Conservation (phyloP, 1,140 invertebrate genomes). For the Drosophila takahashii region DNA sequence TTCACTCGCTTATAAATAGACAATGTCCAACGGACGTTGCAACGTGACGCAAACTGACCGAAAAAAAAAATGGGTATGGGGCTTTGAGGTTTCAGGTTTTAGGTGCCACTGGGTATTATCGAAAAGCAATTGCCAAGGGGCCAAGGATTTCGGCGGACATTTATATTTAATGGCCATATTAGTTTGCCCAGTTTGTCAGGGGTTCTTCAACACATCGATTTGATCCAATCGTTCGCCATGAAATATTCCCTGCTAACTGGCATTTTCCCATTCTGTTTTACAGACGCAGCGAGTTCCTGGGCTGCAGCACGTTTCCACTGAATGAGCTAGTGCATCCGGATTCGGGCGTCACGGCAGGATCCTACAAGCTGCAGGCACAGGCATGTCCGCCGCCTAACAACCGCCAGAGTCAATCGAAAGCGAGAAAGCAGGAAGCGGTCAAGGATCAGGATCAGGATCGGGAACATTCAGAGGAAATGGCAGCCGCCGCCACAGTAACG, state of each 20-base stretch:
- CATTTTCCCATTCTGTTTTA: constrained; percentile 62
- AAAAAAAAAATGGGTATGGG: too few relatives aligned
- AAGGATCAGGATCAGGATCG: constrained; percentile 3
- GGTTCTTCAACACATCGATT: background rate
- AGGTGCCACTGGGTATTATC: background rate
- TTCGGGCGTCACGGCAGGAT: constrained; percentile 84
- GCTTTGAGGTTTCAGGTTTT: too few relatives aligned
- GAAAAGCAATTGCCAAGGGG: constrained; percentile 9
- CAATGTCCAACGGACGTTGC: constrained; percentile 56
- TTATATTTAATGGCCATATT: constrained; percentile 2
- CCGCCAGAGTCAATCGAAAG: constrained; percentile 22
- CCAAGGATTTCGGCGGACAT: background rate
- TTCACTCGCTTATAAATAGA: constrained; percentile 52
- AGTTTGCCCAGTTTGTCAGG: background rate
- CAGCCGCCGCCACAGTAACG: constrained; percentile 34
- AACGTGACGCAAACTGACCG: constrained; percentile 60
- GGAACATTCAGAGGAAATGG: constrained; percentile 29
- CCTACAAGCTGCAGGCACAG: constrained; percentile 86
- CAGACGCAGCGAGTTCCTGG: constrained; percentile 92
- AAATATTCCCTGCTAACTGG: background rate
- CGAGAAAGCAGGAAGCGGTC: constrained; percentile 9
- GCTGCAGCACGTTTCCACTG: constrained; percentile 91
- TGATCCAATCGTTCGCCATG: background rate
- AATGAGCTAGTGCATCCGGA: constrained; percentile 88
- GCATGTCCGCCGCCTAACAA: constrained; percentile 53